phyloP scores from a whole-genome alignment of 2,113 vertebrate species.

The Speoplatyrhinus poulsoni region DNA sequence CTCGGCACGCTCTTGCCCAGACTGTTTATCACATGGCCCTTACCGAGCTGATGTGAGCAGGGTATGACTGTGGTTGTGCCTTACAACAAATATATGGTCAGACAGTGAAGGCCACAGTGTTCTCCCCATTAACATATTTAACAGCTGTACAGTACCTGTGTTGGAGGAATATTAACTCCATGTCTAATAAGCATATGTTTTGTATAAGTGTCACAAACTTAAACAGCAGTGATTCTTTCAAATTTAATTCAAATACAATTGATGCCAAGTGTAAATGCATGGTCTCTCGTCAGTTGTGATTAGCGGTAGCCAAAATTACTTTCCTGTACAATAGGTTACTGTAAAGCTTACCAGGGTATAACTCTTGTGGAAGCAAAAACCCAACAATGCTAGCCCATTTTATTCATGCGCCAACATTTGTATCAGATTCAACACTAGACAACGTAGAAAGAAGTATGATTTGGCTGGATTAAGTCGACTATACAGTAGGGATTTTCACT shows the following conservation, averaged over 20 bases:
- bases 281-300: too few relatives aligned
- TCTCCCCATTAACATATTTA: slow-evolving; percentile 1
- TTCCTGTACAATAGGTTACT: too few relatives aligned
- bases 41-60: slow-evolving; percentile 17
- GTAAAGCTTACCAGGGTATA: too few relatives aligned
- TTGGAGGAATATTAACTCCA: slow-evolving; percentile 7
- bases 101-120: slow-evolving; percentile 6
- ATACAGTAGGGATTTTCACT: background rate
- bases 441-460: too few relatives aligned
- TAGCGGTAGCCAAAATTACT: too few relatives aligned
- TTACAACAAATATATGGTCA: slow-evolving; percentile 37
- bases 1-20: slow-evolving; percentile 38
- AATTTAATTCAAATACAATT: too few relatives aligned
- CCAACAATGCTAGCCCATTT: too few relatives aligned
- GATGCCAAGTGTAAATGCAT: too few relatives aligned
- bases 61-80: slow-evolving; percentile 8
- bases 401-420: too few relatives aligned
- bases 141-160: background rate
- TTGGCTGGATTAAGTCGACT: background rate
- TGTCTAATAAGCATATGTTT: slow-evolving; percentile 26
- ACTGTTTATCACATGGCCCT: slow-evolving; percentile 53
- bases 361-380: too few relatives aligned
- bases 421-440: too few relatives aligned
- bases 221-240: background rate
- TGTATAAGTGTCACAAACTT: slow-evolving; percentile 29